Conservation (phyloP, 2,888 invertebrate genomes). For the Agonopterix alstromeriana region DNA sequence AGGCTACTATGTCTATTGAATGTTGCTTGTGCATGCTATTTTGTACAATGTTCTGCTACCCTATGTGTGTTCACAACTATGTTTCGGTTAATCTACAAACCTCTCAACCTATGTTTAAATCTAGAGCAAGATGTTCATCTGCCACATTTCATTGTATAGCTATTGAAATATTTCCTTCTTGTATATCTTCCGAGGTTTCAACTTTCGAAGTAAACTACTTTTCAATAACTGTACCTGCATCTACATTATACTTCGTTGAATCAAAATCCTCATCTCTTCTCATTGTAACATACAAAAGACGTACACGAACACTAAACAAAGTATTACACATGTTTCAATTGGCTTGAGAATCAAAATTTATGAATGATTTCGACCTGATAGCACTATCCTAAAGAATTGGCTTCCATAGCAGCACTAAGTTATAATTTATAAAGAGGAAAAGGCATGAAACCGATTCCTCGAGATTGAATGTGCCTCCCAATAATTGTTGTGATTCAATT, state of each 20-base stretch:
- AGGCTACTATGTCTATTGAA: constrained; percentile 41
- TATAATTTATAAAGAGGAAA: constrained; percentile 20
- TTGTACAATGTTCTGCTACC: constrained; percentile 45
- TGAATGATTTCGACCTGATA: constrained; percentile 2
- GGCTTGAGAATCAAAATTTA: constrained; percentile 5
- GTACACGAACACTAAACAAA: constrained; percentile 1
- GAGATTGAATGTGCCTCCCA: constrained; percentile 5
- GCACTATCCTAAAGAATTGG: constrained; percentile 49
- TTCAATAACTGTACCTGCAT: not conserved
- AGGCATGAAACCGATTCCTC: constrained; percentile 43
- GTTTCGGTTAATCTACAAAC: no score
- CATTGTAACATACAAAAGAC: not conserved
- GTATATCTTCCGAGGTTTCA: no score
- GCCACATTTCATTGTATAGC: constrained; percentile 20
- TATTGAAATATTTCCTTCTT: constrained; percentile 13
- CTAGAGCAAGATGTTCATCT: constrained; percentile 8
- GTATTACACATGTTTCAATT: constrained; percentile 2
- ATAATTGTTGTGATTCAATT: not conserved
- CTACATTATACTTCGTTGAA: no score
- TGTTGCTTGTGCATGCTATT: constrained; percentile 56
- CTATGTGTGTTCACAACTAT: constrained; percentile 11
- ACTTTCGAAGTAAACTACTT: not conserved
- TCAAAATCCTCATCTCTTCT: not conserved
- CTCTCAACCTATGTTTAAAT: no score
- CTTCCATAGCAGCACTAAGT: constrained; percentile 56